Evolutionary conservation across 1,140 invertebrate species (phyloP).

Genomic region (Mercenaria mercenaria): DNA sequence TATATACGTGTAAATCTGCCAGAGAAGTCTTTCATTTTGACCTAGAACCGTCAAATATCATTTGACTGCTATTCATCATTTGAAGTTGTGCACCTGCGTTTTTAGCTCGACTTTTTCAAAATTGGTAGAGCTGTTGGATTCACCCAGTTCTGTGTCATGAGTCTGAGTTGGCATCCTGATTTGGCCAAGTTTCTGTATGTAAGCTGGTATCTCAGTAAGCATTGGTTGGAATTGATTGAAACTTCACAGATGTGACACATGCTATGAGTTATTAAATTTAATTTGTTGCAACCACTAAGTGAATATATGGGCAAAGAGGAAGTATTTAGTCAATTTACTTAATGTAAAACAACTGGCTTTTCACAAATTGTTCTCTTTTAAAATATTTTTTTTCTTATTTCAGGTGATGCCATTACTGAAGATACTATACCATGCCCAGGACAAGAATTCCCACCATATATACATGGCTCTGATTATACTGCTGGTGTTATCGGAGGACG

Average conservation of each 20-base stretch:
- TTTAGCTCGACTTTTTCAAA: too few relatives aligned
- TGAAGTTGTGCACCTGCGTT: too few relatives aligned
- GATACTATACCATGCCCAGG: slow-evolving; percentile 93
- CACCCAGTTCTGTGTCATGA: too few relatives aligned
- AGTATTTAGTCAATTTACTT: not conserved
- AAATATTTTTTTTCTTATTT: slow-evolving; percentile 35
- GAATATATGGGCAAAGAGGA: not conserved
- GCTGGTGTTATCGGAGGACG: slow-evolving; percentile 98
- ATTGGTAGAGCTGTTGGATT: too few relatives aligned
- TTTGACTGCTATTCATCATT: too few relatives aligned
- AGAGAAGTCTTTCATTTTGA: too few relatives aligned
- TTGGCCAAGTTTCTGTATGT: too few relatives aligned
- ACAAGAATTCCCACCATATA: slow-evolving; percentile 95
- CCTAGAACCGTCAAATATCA: too few relatives aligned
- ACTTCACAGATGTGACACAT: not conserved
- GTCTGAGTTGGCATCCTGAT: too few relatives aligned
- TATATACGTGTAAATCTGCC: too few relatives aligned
- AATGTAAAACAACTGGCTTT: not conserved
- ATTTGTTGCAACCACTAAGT: not conserved
- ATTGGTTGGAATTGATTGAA: not conserved
- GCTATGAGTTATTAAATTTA: not conserved
- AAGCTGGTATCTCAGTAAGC: too few relatives aligned
- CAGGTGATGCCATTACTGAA: slow-evolving; percentile 97
- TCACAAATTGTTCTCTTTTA: not conserved
- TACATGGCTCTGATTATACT: slow-evolving; percentile 99